Conservation (phyloP, 2,797 vertebrate species). For the Neosilurus hyrtlii region DNA sequence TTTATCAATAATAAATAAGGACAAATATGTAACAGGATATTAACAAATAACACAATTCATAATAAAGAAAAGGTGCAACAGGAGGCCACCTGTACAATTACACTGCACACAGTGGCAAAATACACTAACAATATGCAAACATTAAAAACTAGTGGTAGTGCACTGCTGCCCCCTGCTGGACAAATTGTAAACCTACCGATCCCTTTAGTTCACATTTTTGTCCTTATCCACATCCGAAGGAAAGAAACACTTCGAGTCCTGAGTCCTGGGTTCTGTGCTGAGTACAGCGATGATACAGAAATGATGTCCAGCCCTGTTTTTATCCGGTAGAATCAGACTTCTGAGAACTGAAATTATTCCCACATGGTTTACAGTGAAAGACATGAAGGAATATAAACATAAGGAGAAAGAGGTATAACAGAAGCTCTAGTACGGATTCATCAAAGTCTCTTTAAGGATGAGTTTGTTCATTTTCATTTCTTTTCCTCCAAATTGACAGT, state of each 20-base stretch:
- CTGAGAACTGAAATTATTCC: not conserved
- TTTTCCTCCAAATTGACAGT: not conserved
- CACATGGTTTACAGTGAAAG: not conserved
- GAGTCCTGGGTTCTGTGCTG: not conserved
- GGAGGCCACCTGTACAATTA: conserved; percentile 49
- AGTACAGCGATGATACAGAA: not conserved
- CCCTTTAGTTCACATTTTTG: not conserved
- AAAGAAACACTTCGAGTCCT: not conserved
- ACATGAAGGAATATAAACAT: not conserved
- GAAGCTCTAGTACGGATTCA: not conserved
- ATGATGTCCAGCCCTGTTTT: not conserved
- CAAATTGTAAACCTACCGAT: not conserved
- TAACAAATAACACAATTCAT: conserved; percentile 42
- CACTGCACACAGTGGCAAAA: conserved; percentile 27
- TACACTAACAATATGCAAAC: conserved; percentile 39
- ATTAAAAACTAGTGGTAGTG: conserved; percentile 41
- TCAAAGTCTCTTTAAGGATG: not conserved
- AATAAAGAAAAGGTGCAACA: conserved; percentile 63
- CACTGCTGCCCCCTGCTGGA: conserved; percentile 34
- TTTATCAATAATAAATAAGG: conserved; percentile 43
- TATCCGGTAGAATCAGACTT: not conserved
- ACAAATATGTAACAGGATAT: conserved; percentile 37
- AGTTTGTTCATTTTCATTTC: not conserved
- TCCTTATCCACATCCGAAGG: not conserved
- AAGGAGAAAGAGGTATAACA: not conserved